Evolutionary conservation across 2,888 invertebrate species (phyloP).

Genomic region (Scaptomyza caliginosa): DNA sequence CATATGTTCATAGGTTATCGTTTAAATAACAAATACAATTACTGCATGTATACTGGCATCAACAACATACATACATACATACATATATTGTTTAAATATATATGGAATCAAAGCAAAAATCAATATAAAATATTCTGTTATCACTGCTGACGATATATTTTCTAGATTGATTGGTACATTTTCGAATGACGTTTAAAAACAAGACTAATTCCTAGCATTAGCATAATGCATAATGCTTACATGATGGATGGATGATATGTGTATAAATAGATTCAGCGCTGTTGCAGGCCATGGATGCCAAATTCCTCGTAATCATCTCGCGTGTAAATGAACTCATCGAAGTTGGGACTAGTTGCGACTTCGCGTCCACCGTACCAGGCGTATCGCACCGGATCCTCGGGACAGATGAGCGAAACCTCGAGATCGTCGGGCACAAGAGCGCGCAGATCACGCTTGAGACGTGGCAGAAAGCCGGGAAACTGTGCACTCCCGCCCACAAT

Average conservation of each 20-base stretch:
- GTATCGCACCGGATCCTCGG: constrained; percentile 91
- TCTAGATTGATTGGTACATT: not conserved
- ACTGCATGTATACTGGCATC: constrained; percentile 1
- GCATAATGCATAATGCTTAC: not conserved
- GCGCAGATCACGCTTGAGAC: constrained; percentile 91
- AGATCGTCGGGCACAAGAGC: constrained; percentile 91
- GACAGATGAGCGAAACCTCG: constrained; percentile 89
- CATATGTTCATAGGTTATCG: constrained; percentile 37
- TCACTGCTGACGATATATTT: no score
- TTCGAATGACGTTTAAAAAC: not conserved
- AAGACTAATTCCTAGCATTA: no score
- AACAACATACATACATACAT: constrained; percentile 32
- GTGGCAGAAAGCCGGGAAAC: constrained; percentile 93
- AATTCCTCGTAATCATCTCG: constrained; percentile 95
- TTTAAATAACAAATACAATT: constrained; percentile 22
- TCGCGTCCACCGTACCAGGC: constrained; percentile 95
- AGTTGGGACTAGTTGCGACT: constrained; percentile 89
- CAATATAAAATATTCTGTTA: no score
- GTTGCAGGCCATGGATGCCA: constrained; percentile 85
- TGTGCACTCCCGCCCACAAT: constrained; percentile 92
- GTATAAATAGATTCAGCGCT: constrained; percentile 31
- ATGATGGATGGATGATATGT: constrained; percentile 1
- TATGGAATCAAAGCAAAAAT: no score
- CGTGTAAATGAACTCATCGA: constrained; percentile 89
- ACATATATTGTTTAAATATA: constrained; percentile 21